Conservation (phyloP, 2,113 vertebrate species). For the Mugil cephalus region DNA sequence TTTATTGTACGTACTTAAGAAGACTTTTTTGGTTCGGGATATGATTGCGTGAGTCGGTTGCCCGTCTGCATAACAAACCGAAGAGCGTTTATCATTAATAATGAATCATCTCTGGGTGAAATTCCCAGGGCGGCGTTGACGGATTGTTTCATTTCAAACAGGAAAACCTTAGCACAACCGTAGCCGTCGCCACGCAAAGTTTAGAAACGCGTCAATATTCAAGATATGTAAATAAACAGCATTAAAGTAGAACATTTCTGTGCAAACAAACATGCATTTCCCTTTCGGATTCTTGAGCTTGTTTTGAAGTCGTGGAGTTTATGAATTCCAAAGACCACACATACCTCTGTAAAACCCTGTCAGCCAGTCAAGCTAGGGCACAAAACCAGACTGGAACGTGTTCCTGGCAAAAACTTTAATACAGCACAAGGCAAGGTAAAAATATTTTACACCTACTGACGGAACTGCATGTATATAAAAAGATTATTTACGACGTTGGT, state of each 20-base stretch:
- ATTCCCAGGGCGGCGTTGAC: too few relatives aligned
- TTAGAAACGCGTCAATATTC: too few relatives aligned
- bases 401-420: constrained; percentile 44
- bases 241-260: constrained; percentile 1
- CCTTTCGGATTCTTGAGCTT: constrained; percentile 43
- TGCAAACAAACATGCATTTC: constrained; percentile 36
- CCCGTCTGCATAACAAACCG: too few relatives aligned
- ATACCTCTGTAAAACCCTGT: constrained; percentile 65
- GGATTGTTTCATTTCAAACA: too few relatives aligned
- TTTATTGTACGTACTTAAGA: too few relatives aligned
- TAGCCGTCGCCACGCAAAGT: too few relatives aligned
- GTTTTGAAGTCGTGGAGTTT: constrained; percentile 64
- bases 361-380: constrained; percentile 53
- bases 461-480: not conserved
- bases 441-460: not conserved
- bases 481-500: not conserved
- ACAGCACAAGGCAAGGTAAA: constrained; percentile 7
- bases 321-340: constrained; percentile 71
- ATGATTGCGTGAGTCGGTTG: too few relatives aligned
- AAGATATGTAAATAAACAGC: too few relatives aligned
- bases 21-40: too few relatives aligned
- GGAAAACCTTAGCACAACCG: too few relatives aligned
- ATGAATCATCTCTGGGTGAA: too few relatives aligned
- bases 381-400: constrained; percentile 36
- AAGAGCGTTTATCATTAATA: too few relatives aligned